phyloP scores from a whole-genome alignment of 1,140 invertebrate genomes.

The Aleiodes sp. region DNA sequence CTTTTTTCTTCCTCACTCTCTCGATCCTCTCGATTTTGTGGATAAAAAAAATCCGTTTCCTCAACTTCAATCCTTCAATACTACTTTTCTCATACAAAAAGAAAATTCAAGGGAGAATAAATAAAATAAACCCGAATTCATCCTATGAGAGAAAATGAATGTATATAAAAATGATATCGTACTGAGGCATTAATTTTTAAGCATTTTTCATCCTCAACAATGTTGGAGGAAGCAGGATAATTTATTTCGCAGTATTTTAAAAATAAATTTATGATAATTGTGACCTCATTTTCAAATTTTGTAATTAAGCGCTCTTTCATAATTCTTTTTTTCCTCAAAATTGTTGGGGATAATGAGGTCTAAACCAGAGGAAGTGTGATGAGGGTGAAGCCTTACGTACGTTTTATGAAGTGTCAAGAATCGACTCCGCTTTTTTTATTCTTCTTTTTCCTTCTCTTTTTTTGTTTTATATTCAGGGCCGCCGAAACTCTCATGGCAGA shows the following conservation, averaged over 20 bases:
- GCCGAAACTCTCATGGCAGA: constrained; percentile 13
- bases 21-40: constrained; percentile 17
- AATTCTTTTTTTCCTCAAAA: background rate
- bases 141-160: too few relatives aligned
- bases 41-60: background rate
- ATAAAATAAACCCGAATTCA: too few relatives aligned
- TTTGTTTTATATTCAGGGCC: background rate
- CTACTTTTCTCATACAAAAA: background rate
- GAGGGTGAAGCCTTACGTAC: background rate
- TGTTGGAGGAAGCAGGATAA: too few relatives aligned
- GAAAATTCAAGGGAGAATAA: too few relatives aligned
- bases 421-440: background rate
- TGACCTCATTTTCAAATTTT: too few relatives aligned
- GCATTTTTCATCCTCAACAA: too few relatives aligned
- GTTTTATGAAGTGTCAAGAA: constrained; percentile 5
- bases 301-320: too few relatives aligned
- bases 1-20: constrained; percentile 35
- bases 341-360: constrained; percentile 3
- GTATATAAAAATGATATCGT: too few relatives aligned
- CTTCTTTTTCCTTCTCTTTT: too few relatives aligned
- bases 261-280: too few relatives aligned
- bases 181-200: too few relatives aligned
- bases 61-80: background rate
- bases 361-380: background rate
- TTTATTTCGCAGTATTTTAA: too few relatives aligned